A percentile compares a stretch with the other conserved stretches of the same genome.
These are phyloP conservation scores for Melanerpes formicivorus DNA, from an alignment of 2,113 vertebrate genomes.

Conservation along the genomic window DNA sequence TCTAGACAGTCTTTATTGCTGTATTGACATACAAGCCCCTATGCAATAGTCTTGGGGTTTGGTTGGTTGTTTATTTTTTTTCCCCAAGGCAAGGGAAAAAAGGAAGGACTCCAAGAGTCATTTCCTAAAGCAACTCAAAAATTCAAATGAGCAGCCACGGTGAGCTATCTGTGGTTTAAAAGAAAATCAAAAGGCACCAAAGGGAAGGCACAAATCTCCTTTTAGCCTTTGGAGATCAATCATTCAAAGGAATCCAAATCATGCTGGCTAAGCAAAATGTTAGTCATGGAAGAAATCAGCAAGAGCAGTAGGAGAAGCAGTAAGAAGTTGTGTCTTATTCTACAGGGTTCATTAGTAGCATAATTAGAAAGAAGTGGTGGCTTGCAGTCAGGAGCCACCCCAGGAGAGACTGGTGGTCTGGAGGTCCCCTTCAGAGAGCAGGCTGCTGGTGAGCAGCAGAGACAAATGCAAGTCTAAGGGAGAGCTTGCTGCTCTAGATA, in stretches of 20 bases:
- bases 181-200: neutral
- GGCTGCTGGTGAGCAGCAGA: neutral
- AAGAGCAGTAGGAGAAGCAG: neutral
- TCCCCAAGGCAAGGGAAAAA: neutral
- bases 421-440: neutral
- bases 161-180: neutral
- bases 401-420: neutral
- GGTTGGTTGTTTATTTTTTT: too few species aligned
- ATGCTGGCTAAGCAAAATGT: neutral
- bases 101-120: neutral
- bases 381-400: neutral
- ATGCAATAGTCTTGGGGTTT: neutral
- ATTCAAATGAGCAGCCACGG: neutral
- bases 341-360: neutral
- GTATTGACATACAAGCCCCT: neutral
- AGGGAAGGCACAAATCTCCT: neutral
- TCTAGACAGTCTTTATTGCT: neutral
- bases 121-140: neutral
- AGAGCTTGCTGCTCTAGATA: neutral
- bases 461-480: neutral
- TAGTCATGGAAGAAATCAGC: constrained; percentile 5
- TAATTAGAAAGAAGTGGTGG: neutral
- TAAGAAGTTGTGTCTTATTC: neutral
- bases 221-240: neutral
- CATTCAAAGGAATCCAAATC: neutral